Conservation (phyloP, 2,113 vertebrate genomes). For the Ondatra zibethicus region DNA sequence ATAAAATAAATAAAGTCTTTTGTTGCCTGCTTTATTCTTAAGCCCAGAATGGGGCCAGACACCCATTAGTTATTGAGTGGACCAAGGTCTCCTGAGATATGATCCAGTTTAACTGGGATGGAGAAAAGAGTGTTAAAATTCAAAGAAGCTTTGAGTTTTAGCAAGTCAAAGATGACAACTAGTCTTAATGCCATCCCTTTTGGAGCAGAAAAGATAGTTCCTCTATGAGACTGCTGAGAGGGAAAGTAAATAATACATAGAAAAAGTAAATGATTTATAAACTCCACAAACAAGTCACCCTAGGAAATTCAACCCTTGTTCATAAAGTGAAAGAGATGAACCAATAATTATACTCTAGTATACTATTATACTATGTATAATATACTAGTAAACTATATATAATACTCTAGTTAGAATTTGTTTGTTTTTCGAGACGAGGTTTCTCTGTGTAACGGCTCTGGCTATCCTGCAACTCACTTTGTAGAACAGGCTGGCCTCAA, state of each 20-base stretch:
- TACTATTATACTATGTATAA: background rate
- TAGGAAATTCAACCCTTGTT: background rate
- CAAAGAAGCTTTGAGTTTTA: background rate
- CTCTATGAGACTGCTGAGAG: background rate
- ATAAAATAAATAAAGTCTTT: background rate
- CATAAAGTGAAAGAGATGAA: background rate
- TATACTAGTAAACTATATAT: background rate
- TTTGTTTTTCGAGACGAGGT: background rate
- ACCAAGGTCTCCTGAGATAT: background rate
- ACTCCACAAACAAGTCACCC: background rate
- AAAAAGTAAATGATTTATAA: background rate
- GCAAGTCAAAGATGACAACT: background rate
- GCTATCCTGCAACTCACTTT: background rate
- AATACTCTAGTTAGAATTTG: background rate
- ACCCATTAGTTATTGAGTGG: background rate
- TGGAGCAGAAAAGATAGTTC: background rate
- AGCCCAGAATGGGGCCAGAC: background rate
- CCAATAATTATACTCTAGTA: background rate
- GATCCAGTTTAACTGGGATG: background rate
- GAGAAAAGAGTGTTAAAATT: background rate
- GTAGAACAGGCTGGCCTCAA: background rate
- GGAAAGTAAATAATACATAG: background rate
- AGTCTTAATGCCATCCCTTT: background rate
- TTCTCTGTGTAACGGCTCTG: background rate
- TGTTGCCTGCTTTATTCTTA: background rate